These are phyloP conservation scores for Hydra vulgaris DNA, from an alignment of 30 jellyfish, hydroid and myxozoan genomes.

Conservation along the genomic window DNA sequence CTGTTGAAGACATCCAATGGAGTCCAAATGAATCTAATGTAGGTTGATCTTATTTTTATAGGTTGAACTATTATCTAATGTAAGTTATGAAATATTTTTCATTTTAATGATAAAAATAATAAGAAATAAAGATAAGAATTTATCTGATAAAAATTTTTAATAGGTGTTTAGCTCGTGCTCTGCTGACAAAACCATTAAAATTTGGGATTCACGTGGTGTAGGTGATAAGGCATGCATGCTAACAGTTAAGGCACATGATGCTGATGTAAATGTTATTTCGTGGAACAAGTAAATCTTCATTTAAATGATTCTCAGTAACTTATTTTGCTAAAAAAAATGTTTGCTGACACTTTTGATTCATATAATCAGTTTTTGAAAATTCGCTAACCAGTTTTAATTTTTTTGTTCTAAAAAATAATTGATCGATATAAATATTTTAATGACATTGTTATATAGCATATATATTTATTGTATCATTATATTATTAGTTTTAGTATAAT, in stretches of 20 bases:
- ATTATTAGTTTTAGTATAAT: too few species aligned
- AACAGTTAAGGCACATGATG: conserved; percentile 80
- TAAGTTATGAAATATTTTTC: background rate
- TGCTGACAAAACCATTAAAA: conserved; percentile 73
- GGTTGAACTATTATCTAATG: background rate
- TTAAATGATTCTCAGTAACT: too few species aligned
- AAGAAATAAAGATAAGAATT: background rate
- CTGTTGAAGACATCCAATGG: conserved; percentile 99
- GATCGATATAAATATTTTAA: too few species aligned
- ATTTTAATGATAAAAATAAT: background rate
- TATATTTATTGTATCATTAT: too few species aligned
- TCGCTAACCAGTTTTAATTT: too few species aligned
- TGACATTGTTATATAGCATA: too few species aligned
- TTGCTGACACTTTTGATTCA: background rate
- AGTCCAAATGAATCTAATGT: conserved; percentile 91
- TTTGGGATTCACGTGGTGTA: conserved; percentile 93
- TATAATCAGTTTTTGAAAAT: too few species aligned
- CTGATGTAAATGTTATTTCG: conserved; percentile 88
- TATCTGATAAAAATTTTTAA: background rate
- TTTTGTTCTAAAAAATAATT: too few species aligned
- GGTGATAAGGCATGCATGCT: conserved; percentile 85
- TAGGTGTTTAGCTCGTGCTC: conserved; percentile 95
- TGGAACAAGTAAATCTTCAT: conserved; percentile 67
- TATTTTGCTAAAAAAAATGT: background rate
- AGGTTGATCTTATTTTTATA: background rate